Conservation (phyloP, 2,797 vertebrate genomes). For the Melanotaenia parkinsoni region DNA sequence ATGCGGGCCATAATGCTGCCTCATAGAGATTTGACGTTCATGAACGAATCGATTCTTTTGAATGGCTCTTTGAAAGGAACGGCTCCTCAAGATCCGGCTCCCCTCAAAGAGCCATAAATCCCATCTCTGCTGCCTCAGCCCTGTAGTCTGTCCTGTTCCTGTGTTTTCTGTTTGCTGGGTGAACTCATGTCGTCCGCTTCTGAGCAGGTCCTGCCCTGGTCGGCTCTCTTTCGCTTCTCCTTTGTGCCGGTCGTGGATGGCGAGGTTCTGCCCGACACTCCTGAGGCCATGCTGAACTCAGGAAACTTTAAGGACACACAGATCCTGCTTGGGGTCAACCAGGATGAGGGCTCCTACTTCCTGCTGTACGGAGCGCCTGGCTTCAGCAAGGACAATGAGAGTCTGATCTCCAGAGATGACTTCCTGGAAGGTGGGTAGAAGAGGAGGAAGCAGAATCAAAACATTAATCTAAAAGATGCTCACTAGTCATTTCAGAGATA, state of each 20-base stretch:
- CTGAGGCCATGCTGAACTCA: slow-evolving; percentile 86
- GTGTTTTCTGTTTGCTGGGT: background rate
- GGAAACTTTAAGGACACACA: slow-evolving; percentile 89
- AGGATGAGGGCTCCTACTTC: slow-evolving; percentile 93
- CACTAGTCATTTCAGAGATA: too few species aligned
- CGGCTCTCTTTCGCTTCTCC: slow-evolving; percentile 90
- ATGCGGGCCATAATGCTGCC: too few species aligned
- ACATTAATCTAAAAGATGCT: background rate
- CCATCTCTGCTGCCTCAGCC: too few species aligned
- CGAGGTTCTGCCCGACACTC: slow-evolving; percentile 87
- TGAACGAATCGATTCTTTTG: too few species aligned
- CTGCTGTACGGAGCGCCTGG: slow-evolving; percentile 92
- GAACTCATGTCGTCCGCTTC: background rate
- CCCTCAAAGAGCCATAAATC: too few species aligned
- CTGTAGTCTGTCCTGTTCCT: background rate
- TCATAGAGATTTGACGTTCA: too few species aligned
- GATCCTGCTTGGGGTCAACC: slow-evolving; percentile 91
- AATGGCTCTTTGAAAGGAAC: too few species aligned
- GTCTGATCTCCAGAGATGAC: slow-evolving; percentile 91
- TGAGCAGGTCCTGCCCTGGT: slow-evolving; percentile 83
- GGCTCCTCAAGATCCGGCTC: too few species aligned
- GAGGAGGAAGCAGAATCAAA: too few species aligned
- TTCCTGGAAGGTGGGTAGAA: slow-evolving; percentile 83
- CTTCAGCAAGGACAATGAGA: slow-evolving; percentile 95
- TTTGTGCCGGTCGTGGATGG: slow-evolving; percentile 94